These are phyloP conservation scores for Perca fluviatilis DNA, from an alignment of 2,113 vertebrate genomes.

Conservation along the genomic window DNA sequence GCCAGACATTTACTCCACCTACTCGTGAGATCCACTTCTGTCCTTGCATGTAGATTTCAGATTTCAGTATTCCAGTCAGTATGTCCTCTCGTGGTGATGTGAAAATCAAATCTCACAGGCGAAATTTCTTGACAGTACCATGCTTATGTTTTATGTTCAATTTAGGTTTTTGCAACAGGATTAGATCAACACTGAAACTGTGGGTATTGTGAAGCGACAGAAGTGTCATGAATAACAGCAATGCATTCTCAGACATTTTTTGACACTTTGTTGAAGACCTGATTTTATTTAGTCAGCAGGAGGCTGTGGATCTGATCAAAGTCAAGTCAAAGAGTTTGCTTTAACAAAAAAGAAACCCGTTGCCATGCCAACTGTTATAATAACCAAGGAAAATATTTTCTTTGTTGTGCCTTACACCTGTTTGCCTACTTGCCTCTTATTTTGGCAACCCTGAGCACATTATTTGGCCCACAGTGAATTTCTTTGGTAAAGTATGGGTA, in stretches of 20 bases:
- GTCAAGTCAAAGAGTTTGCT: slow-evolving; percentile 7
- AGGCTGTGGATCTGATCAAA: slow-evolving; percentile 11
- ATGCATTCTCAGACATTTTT: not conserved
- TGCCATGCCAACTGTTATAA: slow-evolving; percentile 21
- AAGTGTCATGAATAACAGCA: not conserved
- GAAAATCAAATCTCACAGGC: not conserved
- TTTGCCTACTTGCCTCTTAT: not conserved
- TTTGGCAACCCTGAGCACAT: not conserved
- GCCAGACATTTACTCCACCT: too few relatives aligned
- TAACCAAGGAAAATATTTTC: not conserved
- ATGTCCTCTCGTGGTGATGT: not conserved
- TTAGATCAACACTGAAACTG: not conserved
- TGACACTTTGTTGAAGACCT: not conserved
- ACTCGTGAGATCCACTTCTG: too few relatives aligned
- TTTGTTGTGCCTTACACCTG: not conserved
- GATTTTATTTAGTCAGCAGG: not conserved
- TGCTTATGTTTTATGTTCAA: not conserved
- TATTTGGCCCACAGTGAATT: not conserved
- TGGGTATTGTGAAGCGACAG: not conserved
- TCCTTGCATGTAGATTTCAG: too few relatives aligned
- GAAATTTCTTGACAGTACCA: not conserved
- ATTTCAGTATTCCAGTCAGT: not conserved
- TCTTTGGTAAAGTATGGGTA: not conserved
- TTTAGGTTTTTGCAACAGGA: not conserved
- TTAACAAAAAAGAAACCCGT: slow-evolving; percentile 1